These are phyloP conservation scores for Pomacea canaliculata DNA, from an alignment of 2,888 invertebrate species.

Conservation along the genomic window DNA sequence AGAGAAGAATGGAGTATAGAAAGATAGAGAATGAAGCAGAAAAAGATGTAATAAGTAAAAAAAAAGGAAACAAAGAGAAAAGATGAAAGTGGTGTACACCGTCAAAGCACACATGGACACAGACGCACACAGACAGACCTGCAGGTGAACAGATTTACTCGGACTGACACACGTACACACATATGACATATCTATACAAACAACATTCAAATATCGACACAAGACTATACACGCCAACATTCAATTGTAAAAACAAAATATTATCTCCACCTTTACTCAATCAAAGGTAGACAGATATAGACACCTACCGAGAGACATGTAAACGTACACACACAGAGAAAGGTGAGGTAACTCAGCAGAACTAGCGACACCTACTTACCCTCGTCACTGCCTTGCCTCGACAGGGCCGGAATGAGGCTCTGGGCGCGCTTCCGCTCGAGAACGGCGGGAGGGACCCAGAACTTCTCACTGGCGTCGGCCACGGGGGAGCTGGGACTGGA, in stretches of 20 bases:
- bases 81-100: not conserved
- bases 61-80: too few relatives aligned
- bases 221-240: too few relatives aligned
- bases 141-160: too few relatives aligned
- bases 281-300: too few relatives aligned
- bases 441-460: conserved; percentile 67
- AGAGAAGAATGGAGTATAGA: not conserved
- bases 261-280: too few relatives aligned
- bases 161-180: not conserved
- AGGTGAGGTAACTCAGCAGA: too few relatives aligned
- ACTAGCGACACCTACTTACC: conserved; percentile 38
- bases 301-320: too few relatives aligned
- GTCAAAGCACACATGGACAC: not conserved
- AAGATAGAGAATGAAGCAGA: not conserved
- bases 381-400: conserved; percentile 54
- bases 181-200: conserved; percentile 7
- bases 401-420: conserved; percentile 57
- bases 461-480: conserved; percentile 57
- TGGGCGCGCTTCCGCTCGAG: conserved; percentile 61
- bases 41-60: too few relatives aligned
- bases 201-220: not conserved
- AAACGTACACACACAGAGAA: too few relatives aligned
- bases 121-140: not conserved
- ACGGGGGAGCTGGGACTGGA: conserved; percentile 61
- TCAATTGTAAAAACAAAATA: too few relatives aligned